Conservation (phyloP, 2,113 vertebrate species). For the Oncorhynchus tshawytscha region DNA sequence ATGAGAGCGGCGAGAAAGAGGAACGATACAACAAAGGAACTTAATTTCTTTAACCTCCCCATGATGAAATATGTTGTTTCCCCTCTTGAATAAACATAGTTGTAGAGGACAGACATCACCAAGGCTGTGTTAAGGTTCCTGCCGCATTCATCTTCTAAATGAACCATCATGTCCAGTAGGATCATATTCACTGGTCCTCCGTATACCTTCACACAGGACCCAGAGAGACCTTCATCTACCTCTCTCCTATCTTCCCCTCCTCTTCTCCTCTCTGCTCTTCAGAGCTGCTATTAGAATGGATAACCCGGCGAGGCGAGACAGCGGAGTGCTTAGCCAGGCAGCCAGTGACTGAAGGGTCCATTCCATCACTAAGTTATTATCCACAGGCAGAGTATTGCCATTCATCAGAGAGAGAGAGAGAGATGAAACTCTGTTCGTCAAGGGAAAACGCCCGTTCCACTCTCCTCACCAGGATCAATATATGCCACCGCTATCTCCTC, state of each 20-base stretch:
- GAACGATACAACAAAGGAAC: slow-evolving; percentile 41
- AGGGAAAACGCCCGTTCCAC: slow-evolving; percentile 88
- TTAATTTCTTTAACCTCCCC: not conserved
- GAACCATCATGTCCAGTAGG: not conserved
- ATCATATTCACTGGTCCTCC: not conserved
- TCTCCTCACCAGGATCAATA: slow-evolving; percentile 88
- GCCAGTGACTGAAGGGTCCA: slow-evolving; percentile 74
- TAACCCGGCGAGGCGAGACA: slow-evolving; percentile 63
- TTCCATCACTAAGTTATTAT: slow-evolving; percentile 96
- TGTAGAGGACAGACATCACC: too few species aligned
- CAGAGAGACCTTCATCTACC: too few species aligned
- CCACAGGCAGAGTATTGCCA: slow-evolving; percentile 78
- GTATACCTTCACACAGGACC: too few species aligned
- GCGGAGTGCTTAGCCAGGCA: slow-evolving; percentile 54
- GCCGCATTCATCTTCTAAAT: not conserved
- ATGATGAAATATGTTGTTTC: not conserved
- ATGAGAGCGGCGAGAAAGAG: slow-evolving; percentile 14
- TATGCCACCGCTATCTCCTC: slow-evolving; percentile 69
- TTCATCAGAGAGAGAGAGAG: slow-evolving; percentile 87
- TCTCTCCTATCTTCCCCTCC: too few species aligned
- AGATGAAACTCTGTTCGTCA: slow-evolving; percentile 91
- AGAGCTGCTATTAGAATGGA: slow-evolving; percentile 69
- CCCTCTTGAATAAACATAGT: not conserved
- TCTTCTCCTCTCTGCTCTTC: not conserved
- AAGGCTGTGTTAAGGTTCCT: not conserved